Conservation (phyloP, 2,888 invertebrate species). For the Eudemis profundana region DNA sequence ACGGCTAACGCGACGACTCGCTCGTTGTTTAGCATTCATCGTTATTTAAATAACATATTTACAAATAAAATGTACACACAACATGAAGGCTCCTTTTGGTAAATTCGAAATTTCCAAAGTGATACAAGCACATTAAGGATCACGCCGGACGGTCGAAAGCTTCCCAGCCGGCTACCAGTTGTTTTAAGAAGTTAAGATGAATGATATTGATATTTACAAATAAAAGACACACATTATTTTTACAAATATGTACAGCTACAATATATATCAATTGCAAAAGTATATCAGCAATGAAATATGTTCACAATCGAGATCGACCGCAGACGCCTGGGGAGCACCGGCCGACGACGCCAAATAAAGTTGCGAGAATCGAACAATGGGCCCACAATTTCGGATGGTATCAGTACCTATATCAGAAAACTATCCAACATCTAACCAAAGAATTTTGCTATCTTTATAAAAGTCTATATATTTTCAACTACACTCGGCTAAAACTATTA, state of each 20-base stretch:
- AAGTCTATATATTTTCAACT: slow-evolving; percentile 67
- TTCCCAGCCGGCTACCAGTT: slow-evolving; percentile 51
- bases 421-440: slow-evolving; percentile 61
- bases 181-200: slow-evolving; percentile 1
- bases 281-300: not conserved
- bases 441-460: slow-evolving; percentile 68
- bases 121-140: slow-evolving; percentile 46
- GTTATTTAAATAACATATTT: slow-evolving; percentile 79
- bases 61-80: slow-evolving; percentile 78
- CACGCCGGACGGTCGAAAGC: slow-evolving; percentile 68
- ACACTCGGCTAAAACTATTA: slow-evolving; percentile 79
- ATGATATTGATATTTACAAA: slow-evolving; percentile 45
- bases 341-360: slow-evolving; percentile 47
- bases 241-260: slow-evolving; percentile 75
- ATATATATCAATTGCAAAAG: not conserved
- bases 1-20: slow-evolving; percentile 75
- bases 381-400: slow-evolving; percentile 67
- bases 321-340: slow-evolving; percentile 29
- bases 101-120: slow-evolving; percentile 70
- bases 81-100: slow-evolving; percentile 73
- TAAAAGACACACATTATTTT: slow-evolving; percentile 53
- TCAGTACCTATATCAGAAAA: slow-evolving; percentile 63
- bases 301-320: not conserved
- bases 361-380: slow-evolving; percentile 46
- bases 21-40: slow-evolving; percentile 78